Evolutionary conservation across 2,888 invertebrate species (phyloP).

Genomic region (Rapana venosa): DNA sequence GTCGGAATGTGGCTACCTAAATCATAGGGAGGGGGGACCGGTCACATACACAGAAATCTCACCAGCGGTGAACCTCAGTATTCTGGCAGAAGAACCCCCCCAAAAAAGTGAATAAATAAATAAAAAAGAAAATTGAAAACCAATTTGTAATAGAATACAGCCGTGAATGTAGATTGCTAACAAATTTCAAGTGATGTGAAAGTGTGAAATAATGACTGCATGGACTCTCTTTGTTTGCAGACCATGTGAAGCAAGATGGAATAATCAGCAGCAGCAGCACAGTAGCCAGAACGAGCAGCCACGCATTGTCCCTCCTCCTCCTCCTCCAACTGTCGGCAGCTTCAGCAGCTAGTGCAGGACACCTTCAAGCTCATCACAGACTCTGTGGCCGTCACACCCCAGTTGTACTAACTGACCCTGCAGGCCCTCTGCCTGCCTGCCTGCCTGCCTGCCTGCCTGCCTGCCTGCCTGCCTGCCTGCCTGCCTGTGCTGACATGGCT

Average conservation of each 20-base stretch:
- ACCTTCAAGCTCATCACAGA: constrained; percentile 33
- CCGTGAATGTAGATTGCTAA: too few relatives aligned
- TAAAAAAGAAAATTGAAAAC: too few relatives aligned
- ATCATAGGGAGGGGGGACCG: too few relatives aligned
- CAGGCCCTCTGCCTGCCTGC: background rate
- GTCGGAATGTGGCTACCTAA: too few relatives aligned
- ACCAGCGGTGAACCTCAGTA: too few relatives aligned
- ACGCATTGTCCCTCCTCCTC: background rate
- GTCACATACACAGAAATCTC: too few relatives aligned
- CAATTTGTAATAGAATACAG: too few relatives aligned
- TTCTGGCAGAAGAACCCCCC: too few relatives aligned
- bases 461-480: background rate
- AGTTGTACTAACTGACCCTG: background rate
- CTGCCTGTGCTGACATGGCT: background rate
- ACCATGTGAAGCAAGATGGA: background rate
- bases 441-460: background rate
- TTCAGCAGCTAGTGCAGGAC: constrained; percentile 26
- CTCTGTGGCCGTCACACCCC: background rate
- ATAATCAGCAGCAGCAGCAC: background rate
- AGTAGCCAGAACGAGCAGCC: background rate
- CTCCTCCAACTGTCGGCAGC: constrained; percentile 24
- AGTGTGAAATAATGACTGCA: too few relatives aligned
- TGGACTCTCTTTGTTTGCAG: background rate
- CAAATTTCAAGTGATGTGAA: too few relatives aligned
- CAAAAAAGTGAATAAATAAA: too few relatives aligned